Percentiles rank a stretch among this genome's conserved stretches.
phyloP scores from a whole-genome alignment of 2,888 invertebrate species.

The Drosophila macrospina region DNA sequence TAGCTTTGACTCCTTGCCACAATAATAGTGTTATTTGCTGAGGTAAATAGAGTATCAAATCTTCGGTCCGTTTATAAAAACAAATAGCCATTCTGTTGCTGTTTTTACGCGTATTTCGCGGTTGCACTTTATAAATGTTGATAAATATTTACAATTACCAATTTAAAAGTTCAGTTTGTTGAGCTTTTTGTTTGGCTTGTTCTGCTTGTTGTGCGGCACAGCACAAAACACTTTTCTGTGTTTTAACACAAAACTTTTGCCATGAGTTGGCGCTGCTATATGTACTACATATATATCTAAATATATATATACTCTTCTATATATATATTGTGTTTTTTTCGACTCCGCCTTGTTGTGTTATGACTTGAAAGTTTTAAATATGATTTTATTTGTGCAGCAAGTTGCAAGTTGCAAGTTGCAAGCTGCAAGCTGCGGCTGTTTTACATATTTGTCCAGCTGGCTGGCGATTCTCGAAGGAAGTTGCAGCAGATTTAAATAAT shows the following conservation, averaged over 20 bases:
- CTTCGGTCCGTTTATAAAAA: background rate
- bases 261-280: slow-evolving; percentile 25
- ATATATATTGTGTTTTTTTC: slow-evolving; percentile 15
- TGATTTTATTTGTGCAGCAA: slow-evolving; percentile 74
- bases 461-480: slow-evolving; percentile 56
- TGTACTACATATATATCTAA: slow-evolving; percentile 27
- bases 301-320: background rate
- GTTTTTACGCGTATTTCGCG: slow-evolving; percentile 23
- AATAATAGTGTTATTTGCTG: too few species aligned
- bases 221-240: slow-evolving; percentile 46
- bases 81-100: background rate
- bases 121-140: slow-evolving; percentile 62
- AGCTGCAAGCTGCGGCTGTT: slow-evolving; percentile 53
- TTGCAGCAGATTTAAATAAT: slow-evolving; percentile 57
- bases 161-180: slow-evolving; percentile 69
- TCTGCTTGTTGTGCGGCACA: slow-evolving; percentile 33
- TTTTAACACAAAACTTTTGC: slow-evolving; percentile 69
- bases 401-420: slow-evolving; percentile 52
- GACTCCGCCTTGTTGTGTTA: slow-evolving; percentile 18
- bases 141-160: slow-evolving; percentile 79
- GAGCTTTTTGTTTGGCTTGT: slow-evolving; percentile 49
- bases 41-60: background rate
- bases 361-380: slow-evolving; percentile 73
- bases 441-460: slow-evolving; percentile 64
- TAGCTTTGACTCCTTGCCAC: background rate